Conservation (phyloP, 2,113 vertebrate species). For the Motacilla alba region DNA sequence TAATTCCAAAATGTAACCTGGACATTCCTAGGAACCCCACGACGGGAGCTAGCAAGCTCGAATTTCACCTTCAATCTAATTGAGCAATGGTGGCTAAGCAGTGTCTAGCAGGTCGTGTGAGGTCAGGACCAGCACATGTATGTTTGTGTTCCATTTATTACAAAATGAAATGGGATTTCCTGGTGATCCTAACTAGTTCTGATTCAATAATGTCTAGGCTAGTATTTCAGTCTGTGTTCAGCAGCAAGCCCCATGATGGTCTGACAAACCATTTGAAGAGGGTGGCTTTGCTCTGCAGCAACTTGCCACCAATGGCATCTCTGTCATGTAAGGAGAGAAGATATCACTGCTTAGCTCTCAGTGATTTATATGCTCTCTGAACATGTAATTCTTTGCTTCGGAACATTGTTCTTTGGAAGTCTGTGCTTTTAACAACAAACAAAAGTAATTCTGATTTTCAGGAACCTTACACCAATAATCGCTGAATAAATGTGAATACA, state of each 20-base stretch:
- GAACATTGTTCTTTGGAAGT: background rate
- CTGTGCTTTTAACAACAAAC: background rate
- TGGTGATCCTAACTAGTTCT: background rate
- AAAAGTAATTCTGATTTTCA: background rate
- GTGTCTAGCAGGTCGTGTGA: background rate
- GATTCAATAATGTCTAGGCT: background rate
- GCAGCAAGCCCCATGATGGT: background rate
- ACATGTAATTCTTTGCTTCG: background rate
- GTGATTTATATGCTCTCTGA: background rate
- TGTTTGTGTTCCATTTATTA: background rate
- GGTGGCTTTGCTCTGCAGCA: background rate
- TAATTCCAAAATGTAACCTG: background rate
- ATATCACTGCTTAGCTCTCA: background rate
- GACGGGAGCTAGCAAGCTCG: background rate
- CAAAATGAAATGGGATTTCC: background rate
- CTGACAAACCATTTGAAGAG: background rate
- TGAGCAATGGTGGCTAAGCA: background rate
- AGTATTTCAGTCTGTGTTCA: background rate
- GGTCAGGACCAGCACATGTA: background rate
- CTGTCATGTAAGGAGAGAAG: background rate
- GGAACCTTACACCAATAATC: background rate
- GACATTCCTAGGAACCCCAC: background rate
- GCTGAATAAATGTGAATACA: accelerated
- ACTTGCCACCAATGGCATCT: background rate
- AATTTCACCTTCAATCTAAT: background rate